Conservation (phyloP, 2,797 vertebrate genomes). For the Myotis daubentonii region DNA sequence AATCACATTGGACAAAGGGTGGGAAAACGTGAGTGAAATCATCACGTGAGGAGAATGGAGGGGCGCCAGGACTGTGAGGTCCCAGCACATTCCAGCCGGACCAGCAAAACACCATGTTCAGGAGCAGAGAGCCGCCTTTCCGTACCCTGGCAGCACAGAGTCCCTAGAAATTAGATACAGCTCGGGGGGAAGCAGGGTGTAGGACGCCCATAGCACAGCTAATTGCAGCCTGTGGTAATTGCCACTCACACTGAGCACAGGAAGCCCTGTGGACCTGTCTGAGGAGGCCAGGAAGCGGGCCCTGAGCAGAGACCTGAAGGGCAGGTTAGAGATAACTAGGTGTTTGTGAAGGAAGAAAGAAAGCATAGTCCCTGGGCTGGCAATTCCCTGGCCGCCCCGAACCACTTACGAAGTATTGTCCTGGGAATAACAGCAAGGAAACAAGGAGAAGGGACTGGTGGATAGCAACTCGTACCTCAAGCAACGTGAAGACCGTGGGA, state of each 20-base stretch:
- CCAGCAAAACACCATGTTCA: not conserved
- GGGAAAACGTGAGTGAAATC: not conserved
- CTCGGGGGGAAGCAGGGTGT: not conserved
- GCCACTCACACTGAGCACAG: not conserved
- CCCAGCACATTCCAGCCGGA: not conserved
- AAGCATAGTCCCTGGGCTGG: constrained; percentile 28
- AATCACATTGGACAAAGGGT: not conserved
- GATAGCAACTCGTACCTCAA: fast-evolving
- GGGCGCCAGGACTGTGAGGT: not conserved
- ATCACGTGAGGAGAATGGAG: not conserved
- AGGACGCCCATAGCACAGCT: not conserved
- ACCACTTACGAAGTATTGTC: not conserved
- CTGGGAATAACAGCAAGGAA: not conserved
- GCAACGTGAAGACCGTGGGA: not conserved
- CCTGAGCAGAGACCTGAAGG: not conserved
- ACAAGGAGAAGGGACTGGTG: not conserved
- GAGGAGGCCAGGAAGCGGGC: not conserved
- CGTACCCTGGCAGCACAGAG: not conserved
- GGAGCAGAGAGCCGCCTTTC: not conserved
- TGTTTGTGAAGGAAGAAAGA: constrained; percentile 45
- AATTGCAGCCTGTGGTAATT: constrained; percentile 50
- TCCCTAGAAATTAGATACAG: not conserved
- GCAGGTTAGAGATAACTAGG: constrained; percentile 39
- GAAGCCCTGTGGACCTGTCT: not conserved
- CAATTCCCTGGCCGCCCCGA: not conserved